These are phyloP conservation scores for Pangasius krempfi DNA, from an alignment of 2,797 vertebrate species.

Conservation along the genomic window DNA sequence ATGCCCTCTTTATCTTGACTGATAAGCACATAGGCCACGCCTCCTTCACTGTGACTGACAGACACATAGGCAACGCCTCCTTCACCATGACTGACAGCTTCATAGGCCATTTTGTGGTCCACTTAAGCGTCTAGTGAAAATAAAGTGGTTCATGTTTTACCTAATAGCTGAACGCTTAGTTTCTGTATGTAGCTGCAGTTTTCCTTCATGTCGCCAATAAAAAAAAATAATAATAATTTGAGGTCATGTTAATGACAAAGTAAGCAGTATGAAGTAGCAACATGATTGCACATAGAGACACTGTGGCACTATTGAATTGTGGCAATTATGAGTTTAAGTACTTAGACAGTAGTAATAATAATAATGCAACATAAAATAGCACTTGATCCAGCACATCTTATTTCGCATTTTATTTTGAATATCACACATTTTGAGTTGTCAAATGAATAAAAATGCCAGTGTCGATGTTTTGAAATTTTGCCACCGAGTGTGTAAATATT, in stretches of 20 bases:
- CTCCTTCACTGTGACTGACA: not conserved
- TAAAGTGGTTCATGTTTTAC: not conserved
- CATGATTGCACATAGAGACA: not conserved
- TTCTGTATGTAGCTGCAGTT: not conserved
- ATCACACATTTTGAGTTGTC: not conserved
- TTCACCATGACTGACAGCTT: not conserved
- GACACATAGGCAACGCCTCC: not conserved
- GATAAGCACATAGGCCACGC: not conserved
- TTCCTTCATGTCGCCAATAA: not conserved
- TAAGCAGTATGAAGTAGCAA: not conserved
- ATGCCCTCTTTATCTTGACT: not conserved
- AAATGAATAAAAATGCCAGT: too few species aligned
- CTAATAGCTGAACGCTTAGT: too few species aligned
- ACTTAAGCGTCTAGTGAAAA: not conserved
- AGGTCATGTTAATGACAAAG: not conserved
- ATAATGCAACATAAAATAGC: not conserved
- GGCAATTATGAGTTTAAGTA: not conserved
- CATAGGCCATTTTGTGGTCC: not conserved
- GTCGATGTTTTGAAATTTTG: too few species aligned
- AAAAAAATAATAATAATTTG: not conserved
- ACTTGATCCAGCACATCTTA: not conserved
- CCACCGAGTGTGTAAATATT: too few species aligned
- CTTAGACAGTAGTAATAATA: not conserved
- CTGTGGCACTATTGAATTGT: not conserved
- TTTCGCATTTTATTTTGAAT: not conserved